Evolutionary conservation across 2,888 invertebrate species (phyloP), one percentile per base, ranked within the genome.

Genomic region (Sinodicranocentrus sp.): DNA sequence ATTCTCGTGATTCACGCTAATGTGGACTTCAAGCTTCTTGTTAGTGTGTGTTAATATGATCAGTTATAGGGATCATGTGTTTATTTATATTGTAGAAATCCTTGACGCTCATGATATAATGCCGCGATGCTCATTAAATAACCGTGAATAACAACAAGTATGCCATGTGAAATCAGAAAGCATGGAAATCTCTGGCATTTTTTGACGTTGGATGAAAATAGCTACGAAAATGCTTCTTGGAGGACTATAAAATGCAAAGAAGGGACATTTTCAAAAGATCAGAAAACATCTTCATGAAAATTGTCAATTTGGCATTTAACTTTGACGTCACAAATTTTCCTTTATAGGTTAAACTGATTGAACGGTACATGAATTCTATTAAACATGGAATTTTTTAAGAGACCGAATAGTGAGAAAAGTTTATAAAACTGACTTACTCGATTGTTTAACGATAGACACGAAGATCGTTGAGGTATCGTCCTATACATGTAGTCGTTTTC

Each of bases 401-500:
- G 13, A 1, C n/a, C n/a, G 44, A 44, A n/a, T n/a, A n/a, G n/a
- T n/a, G n/a, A n/a, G n/a, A n/a, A n/a, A n/a, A n/a, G n/a, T n/a
- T n/a, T n/a, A n/a, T n/a, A n/a, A n/a, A n/a, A n/a, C 23, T 19
- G 44, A 72, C 86, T 84, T 67, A 88, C 88, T 77, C 84, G 84
- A n/a, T 85, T 83, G 71, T 87, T 87, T 2, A 87, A 65, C 0
- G 86, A 85, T 1, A 88, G 67, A 65, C 88, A 88, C 0, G 88
- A 88, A 0, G 84, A 76, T 52, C 68, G 79, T 59, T 88, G 88
- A 0, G 88, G 88, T 13, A 88, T 83, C 0, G 87, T 86, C 33
- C 87, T 65, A 67, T 87, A 88, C 86, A 87, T 87, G 71, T 88
- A 88, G 52, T 88, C 88, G 43, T 84, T 82, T 82, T 88, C 86